Evolutionary conservation across 2,113 vertebrate species (phyloP).

Genomic region (Serilophus lunatus): DNA sequence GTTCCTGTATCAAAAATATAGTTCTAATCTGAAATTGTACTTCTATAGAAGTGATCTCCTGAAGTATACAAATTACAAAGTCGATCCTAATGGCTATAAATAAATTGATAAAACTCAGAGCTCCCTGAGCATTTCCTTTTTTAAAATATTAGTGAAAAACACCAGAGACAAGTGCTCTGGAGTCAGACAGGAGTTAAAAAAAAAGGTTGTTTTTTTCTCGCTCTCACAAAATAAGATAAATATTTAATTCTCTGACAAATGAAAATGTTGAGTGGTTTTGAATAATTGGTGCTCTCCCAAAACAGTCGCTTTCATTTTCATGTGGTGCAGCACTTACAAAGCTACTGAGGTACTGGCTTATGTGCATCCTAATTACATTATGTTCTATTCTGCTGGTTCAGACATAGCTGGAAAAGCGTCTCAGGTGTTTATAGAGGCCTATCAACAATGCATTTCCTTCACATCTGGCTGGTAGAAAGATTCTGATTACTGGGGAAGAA

Average conservation of each 20-base stretch:
- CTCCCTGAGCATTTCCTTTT: not conserved
- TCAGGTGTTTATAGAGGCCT: not conserved
- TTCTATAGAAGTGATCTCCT: not conserved
- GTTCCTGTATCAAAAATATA: not conserved
- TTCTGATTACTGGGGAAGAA: not conserved
- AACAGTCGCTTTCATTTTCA: not conserved
- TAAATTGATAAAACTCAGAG: not conserved
- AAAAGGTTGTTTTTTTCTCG: not conserved
- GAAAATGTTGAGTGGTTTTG: not conserved
- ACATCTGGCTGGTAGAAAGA: not conserved
- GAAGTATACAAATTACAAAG: not conserved
- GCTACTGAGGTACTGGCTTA: not conserved
- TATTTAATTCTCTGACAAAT: constrained; percentile 54
- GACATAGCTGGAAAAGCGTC: not conserved
- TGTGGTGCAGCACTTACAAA: not conserved
- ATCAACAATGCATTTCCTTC: not conserved
- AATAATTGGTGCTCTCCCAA: constrained; percentile 9
- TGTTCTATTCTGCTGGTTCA: not conserved
- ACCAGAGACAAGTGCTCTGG: not conserved
- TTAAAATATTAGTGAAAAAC: not conserved
- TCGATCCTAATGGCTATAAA: not conserved
- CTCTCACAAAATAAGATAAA: constrained; percentile 3
- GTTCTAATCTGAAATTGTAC: not conserved
- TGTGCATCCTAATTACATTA: not conserved
- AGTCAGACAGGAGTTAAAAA: not conserved